These are phyloP conservation scores for Ibycter americanus DNA, from an alignment of 2,797 vertebrate genomes.

Conservation along the genomic window DNA sequence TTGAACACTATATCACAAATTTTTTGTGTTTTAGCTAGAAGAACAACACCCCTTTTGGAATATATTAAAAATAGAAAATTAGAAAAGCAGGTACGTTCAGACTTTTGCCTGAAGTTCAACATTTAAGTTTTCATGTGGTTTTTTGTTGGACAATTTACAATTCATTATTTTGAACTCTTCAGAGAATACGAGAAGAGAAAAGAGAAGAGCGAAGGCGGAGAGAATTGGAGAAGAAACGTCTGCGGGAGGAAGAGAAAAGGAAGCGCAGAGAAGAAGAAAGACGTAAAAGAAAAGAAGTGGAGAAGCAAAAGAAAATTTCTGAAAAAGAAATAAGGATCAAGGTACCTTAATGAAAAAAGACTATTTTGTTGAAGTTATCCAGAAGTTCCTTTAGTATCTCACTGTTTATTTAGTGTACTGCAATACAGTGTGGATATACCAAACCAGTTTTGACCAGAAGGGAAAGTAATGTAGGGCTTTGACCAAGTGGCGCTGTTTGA, in stretches of 20 bases:
- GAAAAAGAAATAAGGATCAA: constrained; percentile 96
- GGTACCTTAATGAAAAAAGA: constrained; percentile 69
- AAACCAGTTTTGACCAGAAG: not conserved
- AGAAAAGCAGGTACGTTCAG: constrained; percentile 92
- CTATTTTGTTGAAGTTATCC: not conserved
- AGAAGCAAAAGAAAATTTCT: constrained; percentile 90
- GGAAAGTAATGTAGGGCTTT: not conserved
- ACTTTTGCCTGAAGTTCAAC: constrained; percentile 49
- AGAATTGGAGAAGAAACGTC: constrained; percentile 92
- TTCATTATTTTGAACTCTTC: constrained; percentile 10
- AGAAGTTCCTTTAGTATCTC: not conserved
- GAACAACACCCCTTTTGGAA: constrained; percentile 96
- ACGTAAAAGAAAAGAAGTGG: constrained; percentile 90
- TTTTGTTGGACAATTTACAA: not conserved
- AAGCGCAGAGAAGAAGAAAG: constrained; percentile 93
- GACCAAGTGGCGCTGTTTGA: not conserved
- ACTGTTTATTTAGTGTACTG: not conserved
- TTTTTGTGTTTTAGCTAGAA: constrained; percentile 88
- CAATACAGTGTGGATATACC: not conserved
- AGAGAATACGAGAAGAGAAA: constrained; percentile 98
- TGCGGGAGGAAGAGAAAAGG: constrained; percentile 94
- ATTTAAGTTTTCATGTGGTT: constrained; percentile 23
- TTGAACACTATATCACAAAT: constrained; percentile 63
- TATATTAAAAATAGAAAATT: constrained; percentile 99
- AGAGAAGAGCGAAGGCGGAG: constrained; percentile 91